Evolutionary conservation across 1,140 invertebrate genomes (phyloP).

Genomic region (Cherax quadricarinatus): DNA sequence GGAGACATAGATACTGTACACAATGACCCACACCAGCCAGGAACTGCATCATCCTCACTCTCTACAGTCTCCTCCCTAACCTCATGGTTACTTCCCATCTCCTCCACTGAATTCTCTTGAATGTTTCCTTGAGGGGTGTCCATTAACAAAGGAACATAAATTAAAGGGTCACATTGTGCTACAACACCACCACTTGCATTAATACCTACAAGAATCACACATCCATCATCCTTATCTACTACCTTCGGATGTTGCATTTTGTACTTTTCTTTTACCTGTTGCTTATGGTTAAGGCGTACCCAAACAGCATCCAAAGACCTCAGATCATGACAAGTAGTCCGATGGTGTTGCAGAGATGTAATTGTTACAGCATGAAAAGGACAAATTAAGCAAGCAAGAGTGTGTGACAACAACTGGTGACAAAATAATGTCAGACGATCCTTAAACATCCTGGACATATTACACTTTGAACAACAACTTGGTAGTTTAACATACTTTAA

Average conservation of each 20-base stretch:
- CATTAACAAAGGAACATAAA: slow-evolving; percentile 24
- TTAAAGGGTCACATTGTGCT: slow-evolving; percentile 66
- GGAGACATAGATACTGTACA: slow-evolving; percentile 73
- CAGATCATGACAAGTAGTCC: slow-evolving; percentile 64
- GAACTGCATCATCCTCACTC: slow-evolving; percentile 45
- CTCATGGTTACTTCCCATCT: slow-evolving; percentile 16
- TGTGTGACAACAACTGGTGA: slow-evolving; percentile 67
- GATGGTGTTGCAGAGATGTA: slow-evolving; percentile 56
- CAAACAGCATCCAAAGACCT: slow-evolving; percentile 66
- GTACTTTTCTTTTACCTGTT: slow-evolving; percentile 40
- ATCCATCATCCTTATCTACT: slow-evolving; percentile 22
- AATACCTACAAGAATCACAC: slow-evolving; percentile 69
- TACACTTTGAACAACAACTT: slow-evolving; percentile 57
- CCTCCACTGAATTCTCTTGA: slow-evolving; percentile 1
- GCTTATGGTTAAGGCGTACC: slow-evolving; percentile 57
- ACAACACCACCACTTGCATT: slow-evolving; percentile 44
- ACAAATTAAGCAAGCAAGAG: slow-evolving; percentile 68
- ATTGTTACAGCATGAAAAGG: slow-evolving; percentile 54
- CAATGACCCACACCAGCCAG: slow-evolving; percentile 70
- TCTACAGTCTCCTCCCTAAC: slow-evolving; percentile 10
- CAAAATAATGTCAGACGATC: slow-evolving; percentile 53
- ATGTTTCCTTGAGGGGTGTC: slow-evolving; percentile 7
- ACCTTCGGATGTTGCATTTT: slow-evolving; percentile 47
- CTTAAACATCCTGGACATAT: slow-evolving; percentile 34
- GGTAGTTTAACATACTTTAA: slow-evolving; percentile 46